Evolutionary conservation across 2,797 vertebrate genomes (phyloP).

Genomic region (Muraenolepis orangiensis): DNA sequence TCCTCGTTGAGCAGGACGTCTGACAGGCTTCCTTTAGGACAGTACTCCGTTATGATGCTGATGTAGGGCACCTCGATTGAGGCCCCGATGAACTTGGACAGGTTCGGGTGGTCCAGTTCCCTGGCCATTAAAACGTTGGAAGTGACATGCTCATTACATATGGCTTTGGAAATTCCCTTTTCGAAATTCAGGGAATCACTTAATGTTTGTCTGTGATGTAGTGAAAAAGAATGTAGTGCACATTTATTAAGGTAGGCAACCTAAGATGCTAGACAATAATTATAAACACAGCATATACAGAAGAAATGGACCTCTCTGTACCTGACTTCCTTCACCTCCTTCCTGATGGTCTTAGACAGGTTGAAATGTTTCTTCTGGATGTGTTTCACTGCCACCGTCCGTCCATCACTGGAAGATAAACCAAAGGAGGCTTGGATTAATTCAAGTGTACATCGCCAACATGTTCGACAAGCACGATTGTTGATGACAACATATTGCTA

Average conservation of each 20-base stretch:
- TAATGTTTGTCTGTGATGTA: background rate
- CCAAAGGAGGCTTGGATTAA: background rate
- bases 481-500: background rate
- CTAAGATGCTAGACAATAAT: background rate
- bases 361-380: conserved; percentile 75
- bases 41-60: conserved; percentile 75
- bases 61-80: conserved; percentile 71
- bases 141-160: background rate
- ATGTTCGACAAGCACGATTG: background rate
- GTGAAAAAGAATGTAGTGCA: background rate
- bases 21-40: conserved; percentile 77
- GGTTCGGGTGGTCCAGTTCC: conserved; percentile 77
- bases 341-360: conserved; percentile 74
- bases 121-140: conserved; percentile 39
- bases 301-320: conserved; percentile 32
- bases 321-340: conserved; percentile 79
- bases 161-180: background rate
- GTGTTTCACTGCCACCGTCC: conserved; percentile 73
- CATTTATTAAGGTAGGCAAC: background rate
- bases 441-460: background rate
- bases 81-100: conserved; percentile 78
- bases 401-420: conserved; percentile 66
- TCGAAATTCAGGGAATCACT: background rate
- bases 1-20: conserved; percentile 76
- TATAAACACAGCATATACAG: background rate